phyloP scores from a whole-genome alignment of 2,888 invertebrate species.

The Campaea margaritaria region DNA sequence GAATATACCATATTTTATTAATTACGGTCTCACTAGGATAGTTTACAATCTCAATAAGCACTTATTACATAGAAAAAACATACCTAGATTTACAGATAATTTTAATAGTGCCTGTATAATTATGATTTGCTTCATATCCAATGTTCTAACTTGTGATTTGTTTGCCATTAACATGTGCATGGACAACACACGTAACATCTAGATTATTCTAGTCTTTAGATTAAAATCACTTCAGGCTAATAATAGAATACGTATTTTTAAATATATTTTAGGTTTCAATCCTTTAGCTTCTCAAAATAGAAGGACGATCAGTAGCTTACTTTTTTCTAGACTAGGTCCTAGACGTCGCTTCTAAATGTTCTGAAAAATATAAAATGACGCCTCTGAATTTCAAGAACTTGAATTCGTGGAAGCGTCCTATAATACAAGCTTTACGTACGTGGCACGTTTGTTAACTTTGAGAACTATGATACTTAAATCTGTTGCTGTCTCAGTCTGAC shows the following conservation, averaged over 20 bases:
- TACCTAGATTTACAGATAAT: neutral
- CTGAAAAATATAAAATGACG: neutral
- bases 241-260: neutral
- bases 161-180: constrained; percentile 36
- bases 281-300: neutral
- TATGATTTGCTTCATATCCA: neutral
- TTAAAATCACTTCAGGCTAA: neutral
- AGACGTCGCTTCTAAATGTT: constrained; percentile 8
- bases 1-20: no score
- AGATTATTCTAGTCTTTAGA: no score
- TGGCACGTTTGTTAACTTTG: no score
- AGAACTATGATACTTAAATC: no score
- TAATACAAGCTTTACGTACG: no score
- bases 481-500: no score
- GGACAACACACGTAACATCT: constrained; percentile 3
- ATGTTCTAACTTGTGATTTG: constrained; percentile 18
- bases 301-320: constrained; percentile 10
- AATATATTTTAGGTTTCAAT: neutral
- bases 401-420: no score
- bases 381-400: neutral
- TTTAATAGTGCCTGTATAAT: neutral
- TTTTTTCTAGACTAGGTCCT: constrained; percentile 2
- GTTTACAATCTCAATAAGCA: neutral
- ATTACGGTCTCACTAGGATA: neutral
- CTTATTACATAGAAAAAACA: neutral